Evolutionary conservation across 1,140 invertebrate species (phyloP), one percentile per base, ranked within the genome.

Genomic region (Papilio machaon): DNA sequence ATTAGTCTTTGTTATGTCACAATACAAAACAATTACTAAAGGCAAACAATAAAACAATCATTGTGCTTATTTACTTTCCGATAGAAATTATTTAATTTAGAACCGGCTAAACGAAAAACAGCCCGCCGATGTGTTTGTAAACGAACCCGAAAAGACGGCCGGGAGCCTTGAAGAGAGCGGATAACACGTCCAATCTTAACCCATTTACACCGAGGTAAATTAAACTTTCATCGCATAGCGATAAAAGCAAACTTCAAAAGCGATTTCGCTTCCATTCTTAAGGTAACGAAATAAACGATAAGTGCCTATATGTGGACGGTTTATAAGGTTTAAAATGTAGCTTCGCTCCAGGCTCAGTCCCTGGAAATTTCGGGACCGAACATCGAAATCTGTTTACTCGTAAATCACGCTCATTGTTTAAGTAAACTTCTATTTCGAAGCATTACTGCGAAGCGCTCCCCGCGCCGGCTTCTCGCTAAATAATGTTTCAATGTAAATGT

Each of bases 341-440:
- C 83, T 70, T 49, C 58, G n/a, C 83, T 81, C 43, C 38, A 67
- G 70, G 23, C 35, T 75, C 35, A 81, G 79, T 47, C 79, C 84
- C 78, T 90, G 86, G 86, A 91, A 92, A 86, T 82, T 91, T 89
- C 87, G 86, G 86, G 82, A 90, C 86, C 81, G 87, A 80, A 82
- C 85, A 85, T 84, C 82, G 81, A 86, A 91, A 91, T 90, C 76
- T 94, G 92, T 94, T 94, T 94, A 94, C 88, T 85, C 85, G 86
- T 94, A 91, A 91, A 94, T 92, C 92, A 93, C 92, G 92, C 85
- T 87, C 92, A 89, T 92, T 94, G 92, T 94, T 94, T 93, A 83
- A 92, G 87, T 89, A 91, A 90, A 90, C 85, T 91, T 94, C 93
- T 94, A 94, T 94, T 94, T 94, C 86, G 89, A 93, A 88, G 88